phyloP scores from a whole-genome alignment of 2,797 vertebrate genomes.

The Percopsis omiscomaycus region DNA sequence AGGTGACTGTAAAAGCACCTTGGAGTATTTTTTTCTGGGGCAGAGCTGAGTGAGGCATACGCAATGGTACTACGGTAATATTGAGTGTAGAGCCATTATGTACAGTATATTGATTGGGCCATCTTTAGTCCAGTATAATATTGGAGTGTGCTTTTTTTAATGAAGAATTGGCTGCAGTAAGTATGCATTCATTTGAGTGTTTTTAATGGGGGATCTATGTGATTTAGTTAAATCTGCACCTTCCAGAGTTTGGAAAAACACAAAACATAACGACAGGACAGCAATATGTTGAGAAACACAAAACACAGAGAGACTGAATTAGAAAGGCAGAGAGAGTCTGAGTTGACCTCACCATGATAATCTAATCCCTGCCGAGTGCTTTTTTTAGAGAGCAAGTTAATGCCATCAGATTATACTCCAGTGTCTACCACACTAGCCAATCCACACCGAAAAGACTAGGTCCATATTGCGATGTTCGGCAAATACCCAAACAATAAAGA shows the following conservation, averaged over 20 bases:
- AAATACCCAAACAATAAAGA: conserved; percentile 16
- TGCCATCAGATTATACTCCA: conserved; percentile 81
- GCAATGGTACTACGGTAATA: too few relatives aligned
- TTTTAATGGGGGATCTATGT: not conserved
- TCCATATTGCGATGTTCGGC: conserved; percentile 36
- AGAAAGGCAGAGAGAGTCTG: conserved; percentile 65
- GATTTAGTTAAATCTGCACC: conserved; percentile 1
- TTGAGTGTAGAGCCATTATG: too few relatives aligned
- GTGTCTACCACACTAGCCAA: conserved; percentile 76
- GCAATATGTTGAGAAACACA: too few relatives aligned
- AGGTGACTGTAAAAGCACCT: not conserved
- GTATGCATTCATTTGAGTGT: not conserved
- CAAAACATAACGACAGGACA: too few relatives aligned
- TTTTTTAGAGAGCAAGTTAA: conserved; percentile 87
- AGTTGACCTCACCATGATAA: conserved; percentile 82
- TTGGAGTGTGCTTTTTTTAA: too few relatives aligned
- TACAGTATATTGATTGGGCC: too few relatives aligned
- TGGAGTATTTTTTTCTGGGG: not conserved
- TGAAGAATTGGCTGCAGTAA: too few relatives aligned
- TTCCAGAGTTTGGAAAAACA: conserved; percentile 2
- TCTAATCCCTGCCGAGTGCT: conserved; percentile 84
- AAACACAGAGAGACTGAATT: conserved; percentile 50
- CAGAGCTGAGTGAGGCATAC: not conserved
- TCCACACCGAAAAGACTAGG: conserved; percentile 62
- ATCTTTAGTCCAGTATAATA: too few relatives aligned